Evolutionary conservation across 2,113 vertebrate species (phyloP).

Genomic region (Hirundichthys speculiger): DNA sequence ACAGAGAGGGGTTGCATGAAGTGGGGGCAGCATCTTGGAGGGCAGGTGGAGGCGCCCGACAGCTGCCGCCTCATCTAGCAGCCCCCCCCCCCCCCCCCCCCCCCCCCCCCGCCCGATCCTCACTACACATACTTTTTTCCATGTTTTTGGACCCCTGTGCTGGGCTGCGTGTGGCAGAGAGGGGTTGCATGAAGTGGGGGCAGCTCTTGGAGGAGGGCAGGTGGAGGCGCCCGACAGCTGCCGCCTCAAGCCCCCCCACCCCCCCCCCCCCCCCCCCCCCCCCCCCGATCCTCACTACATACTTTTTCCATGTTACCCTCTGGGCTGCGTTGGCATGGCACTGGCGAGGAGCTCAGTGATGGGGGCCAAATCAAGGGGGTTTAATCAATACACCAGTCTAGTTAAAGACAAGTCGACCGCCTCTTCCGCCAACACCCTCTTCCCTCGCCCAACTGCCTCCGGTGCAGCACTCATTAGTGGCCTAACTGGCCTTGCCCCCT

Average conservation of each 20-base stretch:
- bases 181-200: conserved; percentile 5
- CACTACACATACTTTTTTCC: conserved; percentile 72
- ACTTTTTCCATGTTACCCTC: conserved; percentile 66
- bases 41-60: conserved; percentile 90
- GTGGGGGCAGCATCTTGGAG: conserved; percentile 85
- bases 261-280: neutral
- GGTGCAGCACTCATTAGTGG: conserved; percentile 61
- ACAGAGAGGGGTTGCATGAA: too few species aligned
- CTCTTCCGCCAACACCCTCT: conserved; percentile 73
- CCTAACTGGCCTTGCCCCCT: conserved; percentile 59
- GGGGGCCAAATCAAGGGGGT: conserved; percentile 94
- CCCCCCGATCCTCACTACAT: conserved; percentile 51
- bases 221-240: conserved; percentile 96
- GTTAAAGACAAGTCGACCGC: conserved; percentile 85
- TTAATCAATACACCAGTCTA: conserved; percentile 99
- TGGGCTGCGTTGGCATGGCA: conserved; percentile 74
- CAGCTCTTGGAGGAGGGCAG: conserved; percentile 86
- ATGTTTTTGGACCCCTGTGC: conserved; percentile 64
- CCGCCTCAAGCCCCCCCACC: conserved; percentile 85
- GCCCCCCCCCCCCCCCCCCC: conserved; percentile 23
- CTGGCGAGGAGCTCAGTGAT: conserved; percentile 70
- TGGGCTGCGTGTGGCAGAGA: conserved; percentile 48
- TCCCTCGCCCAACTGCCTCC: conserved; percentile 33
- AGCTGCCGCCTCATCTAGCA: conserved; percentile 95
- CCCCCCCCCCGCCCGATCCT: neutral